Conservation (phyloP, 2,113 vertebrate species). For the Alligator mississippiensis region DNA sequence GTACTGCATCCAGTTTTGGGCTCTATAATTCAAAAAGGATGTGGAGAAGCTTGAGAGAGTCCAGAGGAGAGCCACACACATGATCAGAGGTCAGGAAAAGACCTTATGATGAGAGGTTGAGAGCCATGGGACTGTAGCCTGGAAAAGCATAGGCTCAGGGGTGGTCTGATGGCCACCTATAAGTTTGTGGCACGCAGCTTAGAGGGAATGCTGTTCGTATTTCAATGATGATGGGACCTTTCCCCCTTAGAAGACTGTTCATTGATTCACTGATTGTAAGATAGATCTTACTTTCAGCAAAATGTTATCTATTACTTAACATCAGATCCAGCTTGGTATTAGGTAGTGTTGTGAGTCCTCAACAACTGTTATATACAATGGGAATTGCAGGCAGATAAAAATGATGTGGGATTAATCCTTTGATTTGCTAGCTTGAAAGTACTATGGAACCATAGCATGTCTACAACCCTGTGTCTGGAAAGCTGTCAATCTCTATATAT, state of each 20-base stretch:
- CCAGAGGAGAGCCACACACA: too few relatives aligned
- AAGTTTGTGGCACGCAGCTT: neutral
- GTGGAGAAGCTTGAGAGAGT: too few relatives aligned
- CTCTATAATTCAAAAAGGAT: too few relatives aligned
- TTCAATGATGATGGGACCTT: neutral
- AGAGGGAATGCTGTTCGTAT: neutral
- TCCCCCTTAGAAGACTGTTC: neutral
- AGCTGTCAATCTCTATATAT: neutral
- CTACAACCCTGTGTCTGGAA: neutral
- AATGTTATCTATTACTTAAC: neutral
- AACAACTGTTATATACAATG: neutral
- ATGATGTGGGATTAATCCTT: neutral
- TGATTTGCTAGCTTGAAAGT: neutral
- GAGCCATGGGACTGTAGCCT: too few relatives aligned
- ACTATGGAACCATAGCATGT: neutral
- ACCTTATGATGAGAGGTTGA: too few relatives aligned
- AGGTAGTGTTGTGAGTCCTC: neutral
- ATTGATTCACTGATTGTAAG: neutral
- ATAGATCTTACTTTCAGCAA: neutral
- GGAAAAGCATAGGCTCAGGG: too few relatives aligned
- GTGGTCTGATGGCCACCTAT: too few relatives aligned
- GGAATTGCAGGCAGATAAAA: neutral
- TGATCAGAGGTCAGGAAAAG: too few relatives aligned
- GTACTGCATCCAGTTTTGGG: too few relatives aligned
- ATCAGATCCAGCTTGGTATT: neutral